phyloP scores from a whole-genome alignment of 2,888 invertebrate species.

The Clostera curtula region DNA sequence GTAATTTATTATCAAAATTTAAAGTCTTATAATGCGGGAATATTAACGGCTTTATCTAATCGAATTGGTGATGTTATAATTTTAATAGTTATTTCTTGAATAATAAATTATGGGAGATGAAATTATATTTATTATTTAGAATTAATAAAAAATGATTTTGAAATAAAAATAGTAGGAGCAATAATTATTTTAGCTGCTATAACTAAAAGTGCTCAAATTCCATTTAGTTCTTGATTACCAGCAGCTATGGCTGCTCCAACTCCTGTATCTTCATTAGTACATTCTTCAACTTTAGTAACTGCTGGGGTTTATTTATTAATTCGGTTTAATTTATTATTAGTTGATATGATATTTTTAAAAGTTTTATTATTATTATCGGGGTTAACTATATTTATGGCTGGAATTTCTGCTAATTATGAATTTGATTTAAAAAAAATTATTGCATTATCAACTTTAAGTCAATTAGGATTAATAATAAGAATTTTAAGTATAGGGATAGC shows the following conservation, averaged over 20 bases:
- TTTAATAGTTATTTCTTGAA: conserved; percentile 75
- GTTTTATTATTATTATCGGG: conserved; percentile 72
- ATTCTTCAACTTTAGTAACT: conserved; percentile 86
- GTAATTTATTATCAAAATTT: conserved; percentile 82
- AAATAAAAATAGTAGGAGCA: conserved; percentile 51
- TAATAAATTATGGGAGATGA: conserved; percentile 71
- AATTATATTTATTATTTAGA: conserved; percentile 72
- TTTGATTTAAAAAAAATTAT: conserved; percentile 86
- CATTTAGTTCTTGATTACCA: conserved; percentile 85
- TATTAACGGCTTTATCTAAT: conserved; percentile 82
- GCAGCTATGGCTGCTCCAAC: conserved; percentile 86
- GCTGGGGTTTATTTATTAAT: conserved; percentile 84
- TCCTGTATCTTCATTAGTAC: conserved; percentile 82
- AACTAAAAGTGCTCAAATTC: conserved; percentile 88
- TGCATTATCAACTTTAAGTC: conserved; percentile 84
- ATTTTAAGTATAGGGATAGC: conserved; percentile 71
- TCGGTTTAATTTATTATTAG: conserved; percentile 77
- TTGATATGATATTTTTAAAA: conserved; percentile 46
- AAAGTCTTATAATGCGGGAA: conserved; percentile 80
- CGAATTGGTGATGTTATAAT: conserved; percentile 83
- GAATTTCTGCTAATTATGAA: conserved; percentile 77
- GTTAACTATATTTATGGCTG: conserved; percentile 77
- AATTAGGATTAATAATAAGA: conserved; percentile 83
- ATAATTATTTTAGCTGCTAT: conserved; percentile 74
- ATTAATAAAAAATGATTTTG: conserved; percentile 57